Evolutionary conservation across 2,888 invertebrate genomes (phyloP).

Genomic region (Tetrapedia diversipes): DNA sequence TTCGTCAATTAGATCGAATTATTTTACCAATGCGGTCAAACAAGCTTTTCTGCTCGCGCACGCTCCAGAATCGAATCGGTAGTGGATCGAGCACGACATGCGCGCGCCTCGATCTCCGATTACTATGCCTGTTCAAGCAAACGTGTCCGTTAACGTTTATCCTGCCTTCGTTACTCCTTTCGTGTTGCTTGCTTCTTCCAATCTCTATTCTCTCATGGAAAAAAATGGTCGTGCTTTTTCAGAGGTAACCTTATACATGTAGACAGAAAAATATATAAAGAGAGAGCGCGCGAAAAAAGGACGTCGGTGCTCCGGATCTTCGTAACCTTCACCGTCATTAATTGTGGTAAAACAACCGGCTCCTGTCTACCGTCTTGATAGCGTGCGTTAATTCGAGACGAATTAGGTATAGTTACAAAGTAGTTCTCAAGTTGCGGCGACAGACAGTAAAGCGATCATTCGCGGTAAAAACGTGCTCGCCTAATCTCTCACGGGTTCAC

Average conservation of each 20-base stretch:
- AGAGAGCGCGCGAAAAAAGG: not conserved
- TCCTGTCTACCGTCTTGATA: conserved; percentile 41
- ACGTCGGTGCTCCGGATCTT: conserved; percentile 27
- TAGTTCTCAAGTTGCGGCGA: conserved; percentile 32
- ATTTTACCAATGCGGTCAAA: conserved; percentile 33
- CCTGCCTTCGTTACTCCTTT: not conserved
- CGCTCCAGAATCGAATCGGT: conserved; percentile 29
- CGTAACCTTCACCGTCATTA: conserved; percentile 45
- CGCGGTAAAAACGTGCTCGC: conserved; percentile 47
- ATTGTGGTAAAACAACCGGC: conserved; percentile 41
- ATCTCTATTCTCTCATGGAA: not conserved
- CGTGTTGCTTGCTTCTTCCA: not conserved
- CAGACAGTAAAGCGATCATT: conserved; percentile 4
- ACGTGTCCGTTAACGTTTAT: conserved; percentile 24
- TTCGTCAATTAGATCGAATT: conserved; percentile 42
- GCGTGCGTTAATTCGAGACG: conserved; percentile 49
- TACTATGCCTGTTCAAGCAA: not conserved
- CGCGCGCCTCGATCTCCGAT: conserved; percentile 11
- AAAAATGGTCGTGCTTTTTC: conserved; percentile 4
- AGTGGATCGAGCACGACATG: conserved; percentile 29
- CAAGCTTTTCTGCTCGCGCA: not conserved
- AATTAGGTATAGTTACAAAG: conserved; percentile 30
- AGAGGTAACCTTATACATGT: not conserved
- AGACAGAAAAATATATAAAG: too few relatives aligned
- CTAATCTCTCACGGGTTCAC: conserved; percentile 39